Evolutionary conservation across 2,888 invertebrate species (phyloP).

Genomic region (Clunio marinus): DNA sequence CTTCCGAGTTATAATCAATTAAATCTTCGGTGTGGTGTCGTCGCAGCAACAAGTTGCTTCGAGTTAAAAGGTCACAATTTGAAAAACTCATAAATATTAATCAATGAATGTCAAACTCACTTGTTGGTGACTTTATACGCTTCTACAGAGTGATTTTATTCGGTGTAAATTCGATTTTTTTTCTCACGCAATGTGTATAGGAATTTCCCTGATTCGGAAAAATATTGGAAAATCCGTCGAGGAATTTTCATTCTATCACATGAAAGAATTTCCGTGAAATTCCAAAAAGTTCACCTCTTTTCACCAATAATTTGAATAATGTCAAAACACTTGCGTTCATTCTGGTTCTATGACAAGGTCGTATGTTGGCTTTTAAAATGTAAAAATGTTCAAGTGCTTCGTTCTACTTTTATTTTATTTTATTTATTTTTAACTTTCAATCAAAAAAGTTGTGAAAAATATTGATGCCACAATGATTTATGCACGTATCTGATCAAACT

Average conservation of each 20-base stretch:
- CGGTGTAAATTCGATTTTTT: background rate
- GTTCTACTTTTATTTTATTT: background rate
- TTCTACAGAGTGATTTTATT: too few relatives aligned
- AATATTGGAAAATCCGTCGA: background rate
- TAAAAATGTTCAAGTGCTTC: background rate
- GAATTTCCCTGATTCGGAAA: constrained; percentile 19
- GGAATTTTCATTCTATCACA: background rate
- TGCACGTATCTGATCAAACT: too few relatives aligned
- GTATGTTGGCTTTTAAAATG: background rate
- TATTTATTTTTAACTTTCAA: background rate
- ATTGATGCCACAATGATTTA: too few relatives aligned
- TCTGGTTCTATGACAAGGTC: background rate
- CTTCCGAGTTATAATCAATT: too few relatives aligned
- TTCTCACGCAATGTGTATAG: background rate
- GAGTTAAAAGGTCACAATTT: background rate
- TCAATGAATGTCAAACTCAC: background rate
- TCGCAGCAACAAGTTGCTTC: too few relatives aligned
- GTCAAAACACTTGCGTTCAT: background rate
- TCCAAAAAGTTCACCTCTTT: too few relatives aligned
- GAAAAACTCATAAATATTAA: constrained; percentile 1
- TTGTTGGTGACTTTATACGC: too few relatives aligned
- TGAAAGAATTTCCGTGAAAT: background rate
- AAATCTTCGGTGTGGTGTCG: too few relatives aligned
- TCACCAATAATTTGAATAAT: background rate
- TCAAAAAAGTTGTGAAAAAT: background rate